phyloP scores from a whole-genome alignment of 2,888 invertebrate genomes.

The Periphyllus acericola region DNA sequence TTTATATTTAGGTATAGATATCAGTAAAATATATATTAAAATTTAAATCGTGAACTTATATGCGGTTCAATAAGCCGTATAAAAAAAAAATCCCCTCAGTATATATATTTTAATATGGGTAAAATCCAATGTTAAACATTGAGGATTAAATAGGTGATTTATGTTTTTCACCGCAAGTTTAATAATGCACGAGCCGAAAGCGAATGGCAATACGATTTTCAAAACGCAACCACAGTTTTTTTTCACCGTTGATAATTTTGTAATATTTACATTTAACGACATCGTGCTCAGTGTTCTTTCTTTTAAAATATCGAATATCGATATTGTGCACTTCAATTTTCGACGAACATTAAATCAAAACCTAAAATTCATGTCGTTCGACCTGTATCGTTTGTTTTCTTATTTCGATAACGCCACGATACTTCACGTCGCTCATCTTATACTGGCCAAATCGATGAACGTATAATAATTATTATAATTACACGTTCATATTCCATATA shows the following conservation, averaged over 20 bases:
- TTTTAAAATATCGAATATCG: neutral
- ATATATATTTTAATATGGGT: neutral
- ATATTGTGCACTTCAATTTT: neutral
- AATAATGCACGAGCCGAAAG: neutral
- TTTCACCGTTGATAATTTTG: neutral
- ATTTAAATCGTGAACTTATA: no score
- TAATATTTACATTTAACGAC: neutral
- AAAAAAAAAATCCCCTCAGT: no score
- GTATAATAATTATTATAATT: no score
- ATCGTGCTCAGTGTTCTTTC: neutral
- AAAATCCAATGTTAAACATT: neutral
- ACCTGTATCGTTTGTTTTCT: neutral
- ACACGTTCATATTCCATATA: no score
- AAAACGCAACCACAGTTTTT: neutral
- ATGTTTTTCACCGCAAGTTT: neutral
- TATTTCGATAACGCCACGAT: neutral
- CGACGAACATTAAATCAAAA: neutral
- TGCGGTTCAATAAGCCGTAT: no score
- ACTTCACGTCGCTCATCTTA: neutral
- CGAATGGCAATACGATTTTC: neutral
- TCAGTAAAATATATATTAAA: no score
- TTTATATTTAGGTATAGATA: no score
- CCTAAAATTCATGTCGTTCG: no score
- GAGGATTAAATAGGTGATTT: neutral
- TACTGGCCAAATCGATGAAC: no score